Conservation (phyloP, 2,797 vertebrate genomes). For the Kryptopterus vitreolus region DNA sequence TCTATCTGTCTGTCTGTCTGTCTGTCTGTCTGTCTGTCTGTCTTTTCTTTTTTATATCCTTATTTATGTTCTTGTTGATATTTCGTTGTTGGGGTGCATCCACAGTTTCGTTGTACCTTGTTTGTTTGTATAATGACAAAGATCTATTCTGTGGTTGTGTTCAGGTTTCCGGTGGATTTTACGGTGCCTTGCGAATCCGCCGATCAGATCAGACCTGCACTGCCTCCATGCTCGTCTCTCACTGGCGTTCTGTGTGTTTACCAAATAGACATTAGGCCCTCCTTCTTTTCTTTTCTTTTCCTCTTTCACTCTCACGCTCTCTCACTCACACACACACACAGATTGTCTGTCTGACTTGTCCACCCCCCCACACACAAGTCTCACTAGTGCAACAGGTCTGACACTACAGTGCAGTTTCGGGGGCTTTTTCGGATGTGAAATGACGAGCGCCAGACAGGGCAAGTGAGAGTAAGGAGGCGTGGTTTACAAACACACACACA, state of each 20-base stretch:
- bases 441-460: neutral
- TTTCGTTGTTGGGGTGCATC: no score
- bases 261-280: constrained; percentile 66
- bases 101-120: no score
- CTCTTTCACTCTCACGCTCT: neutral
- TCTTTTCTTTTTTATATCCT: no score
- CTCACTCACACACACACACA: no score
- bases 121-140: no score
- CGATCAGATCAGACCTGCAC: constrained; percentile 71
- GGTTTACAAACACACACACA: constrained; percentile 37
- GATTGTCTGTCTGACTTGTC: constrained; percentile 2
- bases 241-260: constrained; percentile 72
- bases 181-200: constrained; percentile 59
- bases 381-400: constrained; percentile 62
- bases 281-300: constrained; percentile 32
- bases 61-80: no score
- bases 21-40: no score
- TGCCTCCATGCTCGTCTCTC: constrained; percentile 58
- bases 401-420: constrained; percentile 64
- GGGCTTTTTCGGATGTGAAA: constrained; percentile 32
- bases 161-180: constrained; percentile 57
- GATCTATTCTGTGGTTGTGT: constrained; percentile 56
- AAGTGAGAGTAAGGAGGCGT: constrained; percentile 41
- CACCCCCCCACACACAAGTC: constrained; percentile 53
- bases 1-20: no score